A percentile compares a stretch with the other conserved stretches of the same genome.
Conservation (phyloP, 2,888 invertebrate species). For the Apocheima hispidaria region DNA sequence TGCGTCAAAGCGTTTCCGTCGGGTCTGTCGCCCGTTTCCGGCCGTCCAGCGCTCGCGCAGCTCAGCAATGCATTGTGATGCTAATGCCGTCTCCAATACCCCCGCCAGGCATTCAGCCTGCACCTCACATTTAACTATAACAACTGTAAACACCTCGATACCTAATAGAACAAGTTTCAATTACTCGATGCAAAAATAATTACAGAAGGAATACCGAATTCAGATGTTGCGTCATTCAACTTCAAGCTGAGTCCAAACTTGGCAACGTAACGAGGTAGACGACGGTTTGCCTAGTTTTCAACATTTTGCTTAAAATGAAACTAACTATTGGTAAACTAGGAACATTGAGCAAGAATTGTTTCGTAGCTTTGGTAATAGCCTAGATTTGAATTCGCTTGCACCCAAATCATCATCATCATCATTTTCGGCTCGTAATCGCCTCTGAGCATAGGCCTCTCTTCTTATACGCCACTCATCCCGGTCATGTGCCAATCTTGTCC, state of each 20-base stretch:
- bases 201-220: conserved; percentile 24
- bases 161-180: conserved; percentile 27
- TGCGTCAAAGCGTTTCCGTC: conserved; percentile 46
- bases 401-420: too few species aligned
- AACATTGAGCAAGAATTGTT: conserved; percentile 23
- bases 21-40: conserved; percentile 28
- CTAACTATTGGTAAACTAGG: conserved; percentile 21
- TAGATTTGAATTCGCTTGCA: background rate
- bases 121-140: conserved; percentile 47
- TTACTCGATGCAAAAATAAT: conserved; percentile 26
- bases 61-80: conserved; percentile 58
- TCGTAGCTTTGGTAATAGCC: conserved; percentile 9
- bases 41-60: conserved; percentile 26
- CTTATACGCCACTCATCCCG: too few species aligned
- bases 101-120: conserved; percentile 48
- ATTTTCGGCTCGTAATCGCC: too few species aligned
- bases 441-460: too few species aligned
- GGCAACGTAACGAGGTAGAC: conserved; percentile 19
- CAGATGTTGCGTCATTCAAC: conserved; percentile 33
- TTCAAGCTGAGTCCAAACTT: conserved; percentile 22
- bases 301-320: conserved; percentile 24
- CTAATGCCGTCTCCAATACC: conserved; percentile 68
- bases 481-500: too few species aligned
- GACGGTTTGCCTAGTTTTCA: conserved; percentile 31
- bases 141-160: conserved; percentile 9